A percentile compares a stretch with the other conserved stretches of the same genome.
Evolutionary conservation across 2,888 invertebrate genomes (phyloP).

Genomic region (Agrotis segetum): DNA sequence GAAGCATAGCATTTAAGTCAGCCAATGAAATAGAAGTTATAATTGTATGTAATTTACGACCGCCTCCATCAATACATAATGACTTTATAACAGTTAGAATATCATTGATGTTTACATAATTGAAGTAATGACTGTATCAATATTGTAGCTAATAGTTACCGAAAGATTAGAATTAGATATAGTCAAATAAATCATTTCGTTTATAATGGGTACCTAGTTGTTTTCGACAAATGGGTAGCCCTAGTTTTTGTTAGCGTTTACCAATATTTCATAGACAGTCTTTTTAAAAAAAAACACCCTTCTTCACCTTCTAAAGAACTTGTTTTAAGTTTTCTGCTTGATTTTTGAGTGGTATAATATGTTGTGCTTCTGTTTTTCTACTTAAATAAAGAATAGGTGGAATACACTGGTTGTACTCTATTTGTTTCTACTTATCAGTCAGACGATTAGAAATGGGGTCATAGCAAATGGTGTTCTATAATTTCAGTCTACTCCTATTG

Average conservation of each 20-base stretch:
- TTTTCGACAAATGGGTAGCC: neutral
- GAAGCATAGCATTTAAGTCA: slow-evolving; percentile 39
- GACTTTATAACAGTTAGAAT: slow-evolving; percentile 57
- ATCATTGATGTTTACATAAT: slow-evolving; percentile 45
- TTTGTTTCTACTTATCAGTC: neutral
- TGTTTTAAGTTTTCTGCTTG: neutral
- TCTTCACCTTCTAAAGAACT: neutral
- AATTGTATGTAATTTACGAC: slow-evolving; percentile 55
- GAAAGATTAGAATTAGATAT: slow-evolving; percentile 18
- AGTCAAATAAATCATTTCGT: slow-evolving; percentile 3
- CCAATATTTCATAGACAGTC: neutral
- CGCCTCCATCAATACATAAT: slow-evolving; percentile 41
- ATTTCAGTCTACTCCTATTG: no score
- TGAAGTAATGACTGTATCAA: slow-evolving; percentile 38
- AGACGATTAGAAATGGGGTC: no score
- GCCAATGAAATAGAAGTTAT: slow-evolving; percentile 51
- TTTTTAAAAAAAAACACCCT: neutral
- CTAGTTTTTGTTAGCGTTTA: no score
- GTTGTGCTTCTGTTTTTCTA: neutral
- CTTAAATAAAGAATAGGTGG: neutral
- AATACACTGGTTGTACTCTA: neutral
- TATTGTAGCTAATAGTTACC: slow-evolving; percentile 14
- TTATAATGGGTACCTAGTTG: neutral
- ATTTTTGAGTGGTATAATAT: neutral
- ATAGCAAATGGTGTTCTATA: no score